Percentiles rank a stretch among this genome's conserved stretches.
phyloP scores from a whole-genome alignment of 2,888 invertebrate genomes.

The Sinodicranocentrus sp. region DNA sequence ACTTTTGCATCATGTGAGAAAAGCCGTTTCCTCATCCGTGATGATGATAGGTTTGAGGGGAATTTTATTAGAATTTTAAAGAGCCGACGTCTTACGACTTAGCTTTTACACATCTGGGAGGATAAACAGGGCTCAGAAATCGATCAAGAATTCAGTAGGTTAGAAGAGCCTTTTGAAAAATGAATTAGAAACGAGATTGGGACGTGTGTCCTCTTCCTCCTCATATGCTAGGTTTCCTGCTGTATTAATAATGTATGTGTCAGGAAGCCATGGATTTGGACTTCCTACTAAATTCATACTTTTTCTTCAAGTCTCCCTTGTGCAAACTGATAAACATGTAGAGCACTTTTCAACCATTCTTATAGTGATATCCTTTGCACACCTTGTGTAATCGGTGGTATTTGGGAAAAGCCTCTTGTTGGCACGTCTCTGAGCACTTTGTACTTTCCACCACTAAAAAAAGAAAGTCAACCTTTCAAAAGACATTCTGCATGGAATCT shows the following conservation, averaged over 20 bases:
- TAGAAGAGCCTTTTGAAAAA: slow-evolving; percentile 36
- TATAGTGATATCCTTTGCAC: neutral
- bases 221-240: neutral
- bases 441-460: neutral
- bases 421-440: neutral
- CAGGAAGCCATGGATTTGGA: slow-evolving; percentile 35
- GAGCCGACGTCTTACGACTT: neutral
- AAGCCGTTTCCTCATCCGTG: neutral
- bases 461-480: neutral
- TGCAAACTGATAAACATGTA: neutral
- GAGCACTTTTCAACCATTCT: neutral
- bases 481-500: neutral
- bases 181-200: slow-evolving; percentile 44
- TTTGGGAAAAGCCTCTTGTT: slow-evolving; percentile 4
- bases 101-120: neutral
- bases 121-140: neutral
- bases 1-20: neutral
- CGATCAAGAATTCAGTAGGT: slow-evolving; percentile 34
- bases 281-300: slow-evolving; percentile 12
- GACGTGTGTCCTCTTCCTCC: slow-evolving; percentile 18
- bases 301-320: neutral
- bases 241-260: slow-evolving; percentile 39
- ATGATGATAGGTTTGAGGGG: neutral
- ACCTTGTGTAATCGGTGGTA: neutral
- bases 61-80: neutral